A percentile compares a stretch with the other conserved stretches of the same genome.
These are phyloP conservation scores for Picus viridis DNA, from an alignment of 2,797 vertebrate species.

Conservation along the genomic window DNA sequence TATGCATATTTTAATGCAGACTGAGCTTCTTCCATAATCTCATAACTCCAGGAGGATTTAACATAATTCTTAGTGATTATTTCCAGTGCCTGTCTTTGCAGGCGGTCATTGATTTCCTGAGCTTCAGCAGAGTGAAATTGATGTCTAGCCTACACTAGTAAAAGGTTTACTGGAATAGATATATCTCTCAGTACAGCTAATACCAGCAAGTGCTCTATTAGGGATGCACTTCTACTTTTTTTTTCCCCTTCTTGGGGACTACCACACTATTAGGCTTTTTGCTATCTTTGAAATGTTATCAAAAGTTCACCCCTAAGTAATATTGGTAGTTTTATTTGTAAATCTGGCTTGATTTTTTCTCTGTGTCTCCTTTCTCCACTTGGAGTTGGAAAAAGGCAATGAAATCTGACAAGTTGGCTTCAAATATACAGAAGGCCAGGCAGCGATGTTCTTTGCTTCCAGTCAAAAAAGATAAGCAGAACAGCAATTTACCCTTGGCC, in stretches of 20 bases:
- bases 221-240: conserved; percentile 3
- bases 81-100: conserved; percentile 61
- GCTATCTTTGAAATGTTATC: neutral
- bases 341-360: conserved; percentile 37
- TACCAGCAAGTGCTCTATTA: conserved; percentile 35
- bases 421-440: conserved; percentile 17
- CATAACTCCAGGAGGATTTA: conserved; percentile 63
- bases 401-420: neutral
- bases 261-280: neutral
- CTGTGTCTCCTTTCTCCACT: neutral
- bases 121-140: conserved; percentile 65
- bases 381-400: conserved; percentile 5
- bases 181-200: conserved; percentile 51
- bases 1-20: conserved; percentile 48
- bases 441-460: neutral
- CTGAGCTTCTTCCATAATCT: conserved; percentile 53
- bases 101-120: conserved; percentile 70
- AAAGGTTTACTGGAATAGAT: conserved; percentile 70
- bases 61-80: conserved; percentile 68
- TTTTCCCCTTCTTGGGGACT: neutral
- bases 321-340: neutral
- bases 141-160: conserved; percentile 59
- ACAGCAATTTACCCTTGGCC: neutral
- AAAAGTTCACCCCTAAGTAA: conserved; percentile 23
- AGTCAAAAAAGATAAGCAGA: neutral